Percentiles rank a stretch among this genome's conserved stretches.
These are phyloP conservation scores for Myotis lucifugus DNA, from an alignment of 2,113 vertebrate genomes.

Conservation along the genomic window DNA sequence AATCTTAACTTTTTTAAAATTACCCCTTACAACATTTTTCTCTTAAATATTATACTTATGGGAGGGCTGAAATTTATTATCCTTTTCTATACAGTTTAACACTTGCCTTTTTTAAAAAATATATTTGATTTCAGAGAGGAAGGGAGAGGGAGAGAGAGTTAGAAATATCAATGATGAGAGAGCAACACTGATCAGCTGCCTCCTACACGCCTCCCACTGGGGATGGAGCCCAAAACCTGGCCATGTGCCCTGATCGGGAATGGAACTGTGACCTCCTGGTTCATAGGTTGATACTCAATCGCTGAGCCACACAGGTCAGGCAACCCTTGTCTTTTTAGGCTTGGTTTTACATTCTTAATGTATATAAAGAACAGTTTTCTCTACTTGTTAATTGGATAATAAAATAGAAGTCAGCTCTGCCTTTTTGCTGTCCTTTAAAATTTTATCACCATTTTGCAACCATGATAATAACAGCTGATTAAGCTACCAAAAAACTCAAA, in stretches of 20 bases:
- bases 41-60: not conserved
- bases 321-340: not conserved
- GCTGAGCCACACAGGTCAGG: no score
- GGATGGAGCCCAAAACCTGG: no score
- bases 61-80: not conserved
- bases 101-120: not conserved
- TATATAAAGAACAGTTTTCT: not conserved
- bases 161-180: no score
- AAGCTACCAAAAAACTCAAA: not conserved
- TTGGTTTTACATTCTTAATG: not conserved
- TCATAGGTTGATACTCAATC: no score
- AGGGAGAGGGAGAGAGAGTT: no score
- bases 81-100: not conserved
- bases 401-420: not conserved
- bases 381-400: not conserved
- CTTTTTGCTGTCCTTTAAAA: not conserved
- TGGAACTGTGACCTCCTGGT: no score
- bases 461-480: not conserved
- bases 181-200: no score
- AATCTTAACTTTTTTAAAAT: not conserved
- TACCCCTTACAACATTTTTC: not conserved
- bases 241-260: no score
- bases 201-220: no score
- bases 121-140: no score
- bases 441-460: not conserved